Base-by-base conservation (phyloP, 2,113 vertebrate species). In the Brachyhypopomus occidentalis region DNA sequence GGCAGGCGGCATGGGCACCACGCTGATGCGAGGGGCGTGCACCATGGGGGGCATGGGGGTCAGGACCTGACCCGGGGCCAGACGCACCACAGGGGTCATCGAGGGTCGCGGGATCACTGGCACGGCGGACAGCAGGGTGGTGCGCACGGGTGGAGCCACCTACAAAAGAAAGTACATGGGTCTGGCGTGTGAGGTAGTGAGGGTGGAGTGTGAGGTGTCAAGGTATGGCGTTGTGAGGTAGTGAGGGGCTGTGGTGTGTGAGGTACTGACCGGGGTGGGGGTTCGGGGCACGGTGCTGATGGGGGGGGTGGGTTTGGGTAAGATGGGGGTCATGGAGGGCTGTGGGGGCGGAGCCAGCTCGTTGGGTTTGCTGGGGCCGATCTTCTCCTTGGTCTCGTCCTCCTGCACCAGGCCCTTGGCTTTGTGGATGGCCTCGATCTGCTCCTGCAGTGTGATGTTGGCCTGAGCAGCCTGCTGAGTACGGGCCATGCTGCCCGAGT, bases 351-450 rank as follows among this genome's bases (percentile, higher is more conserved):
- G 94, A 23, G 90, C 91, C 5, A 93, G 96, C 86, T 98, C 98
- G 48, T 92, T 96, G 83, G 98, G 98, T 86, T 99, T 99, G 94
- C 96, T 99, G 34, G 98, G 98, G 2, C 98, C 98, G 0, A 99
- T 99, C 91, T 99, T 99, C 90, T 99, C 98, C 86, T 97, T 99
- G 83, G 90, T 94, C 88, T 98, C 98, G 12, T 99, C 98, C 82
- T 99, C 97, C 72, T 96, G 96, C 85, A 99, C 98, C 83, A 99
- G 91, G 2, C 98, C 98, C 90, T 99, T 99, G 85, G 98, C 98
- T 87, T 99, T 99, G 89, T 99, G 98, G 88, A 99, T 99, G 59
- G 98, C 98, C 90, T 99, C 98, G 0, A 99, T 99, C 90, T 99
- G 98, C 89, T 99, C 98, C 90, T 99, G 98, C 58, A 99, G 93